These are phyloP conservation scores for Eolophus roseicapilla DNA, from an alignment of 2,113 vertebrate genomes.

Conservation along the genomic window DNA sequence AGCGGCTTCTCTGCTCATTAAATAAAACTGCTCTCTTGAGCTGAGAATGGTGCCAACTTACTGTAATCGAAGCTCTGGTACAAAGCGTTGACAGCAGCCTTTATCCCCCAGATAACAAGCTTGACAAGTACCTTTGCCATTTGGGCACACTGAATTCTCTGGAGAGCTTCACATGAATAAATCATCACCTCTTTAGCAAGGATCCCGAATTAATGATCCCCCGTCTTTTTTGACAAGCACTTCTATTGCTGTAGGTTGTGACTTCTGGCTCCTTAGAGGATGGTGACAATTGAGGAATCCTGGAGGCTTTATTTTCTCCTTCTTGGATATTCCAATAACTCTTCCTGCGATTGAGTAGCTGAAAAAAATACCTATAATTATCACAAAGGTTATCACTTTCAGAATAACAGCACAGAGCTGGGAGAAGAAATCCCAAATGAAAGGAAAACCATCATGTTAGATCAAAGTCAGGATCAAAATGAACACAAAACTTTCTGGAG, in stretches of 20 bases:
- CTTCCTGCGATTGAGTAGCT: neutral
- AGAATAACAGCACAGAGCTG: neutral
- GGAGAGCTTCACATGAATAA: neutral
- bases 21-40: neutral
- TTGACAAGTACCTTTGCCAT: slow-evolving; percentile 1
- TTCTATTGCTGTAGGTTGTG: neutral
- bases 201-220: neutral
- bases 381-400: neutral
- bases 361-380: neutral
- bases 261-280: neutral
- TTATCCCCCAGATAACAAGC: neutral
- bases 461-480: neutral
- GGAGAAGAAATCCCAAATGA: neutral
- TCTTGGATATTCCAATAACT: neutral
- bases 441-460: neutral
- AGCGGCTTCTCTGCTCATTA: neutral
- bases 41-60: neutral
- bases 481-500: neutral
- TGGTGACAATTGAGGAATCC: neutral
- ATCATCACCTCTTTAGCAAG: neutral
- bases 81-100: neutral
- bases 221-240: neutral
- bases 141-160: neutral
- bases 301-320: neutral
- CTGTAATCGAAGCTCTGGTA: rapidly evolving